Conservation (phyloP, 2,113 vertebrate species). For the Neolamprologus longior region DNA sequence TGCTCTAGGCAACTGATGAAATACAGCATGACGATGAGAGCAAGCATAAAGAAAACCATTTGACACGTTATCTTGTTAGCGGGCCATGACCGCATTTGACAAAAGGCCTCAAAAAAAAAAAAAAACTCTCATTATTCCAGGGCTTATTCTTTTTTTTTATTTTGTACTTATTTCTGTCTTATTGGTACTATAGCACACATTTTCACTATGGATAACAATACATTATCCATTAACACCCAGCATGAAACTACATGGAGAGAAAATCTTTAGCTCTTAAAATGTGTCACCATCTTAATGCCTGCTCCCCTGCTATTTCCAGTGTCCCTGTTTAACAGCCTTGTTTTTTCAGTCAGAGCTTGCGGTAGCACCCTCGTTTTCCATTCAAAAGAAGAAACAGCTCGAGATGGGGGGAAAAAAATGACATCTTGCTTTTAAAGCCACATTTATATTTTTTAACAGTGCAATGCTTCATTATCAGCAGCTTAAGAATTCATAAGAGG, state of each 20-base stretch:
- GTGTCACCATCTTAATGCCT: neutral
- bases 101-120: neutral
- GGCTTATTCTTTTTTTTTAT: neutral
- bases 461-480: neutral
- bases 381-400: neutral
- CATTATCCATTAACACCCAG: constrained; percentile 9
- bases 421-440: neutral
- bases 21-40: neutral
- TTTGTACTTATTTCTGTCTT: neutral
- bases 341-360: neutral
- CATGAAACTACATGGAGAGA: neutral
- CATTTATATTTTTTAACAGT: neutral
- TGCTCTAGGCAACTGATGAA: neutral
- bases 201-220: neutral
- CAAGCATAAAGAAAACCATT: neutral
- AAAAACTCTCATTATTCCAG: neutral
- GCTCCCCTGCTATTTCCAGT: neutral
- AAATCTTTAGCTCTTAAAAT: neutral
- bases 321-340: neutral
- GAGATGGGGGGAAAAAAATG: neutral
- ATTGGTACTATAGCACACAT: neutral
- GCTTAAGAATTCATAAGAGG: neutral
- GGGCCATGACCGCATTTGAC: neutral
- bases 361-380: neutral
- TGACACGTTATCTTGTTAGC: constrained; percentile 2